Base-by-base conservation (phyloP, 2,797 vertebrate genomes). In the Borostomias antarcticus region DNA sequence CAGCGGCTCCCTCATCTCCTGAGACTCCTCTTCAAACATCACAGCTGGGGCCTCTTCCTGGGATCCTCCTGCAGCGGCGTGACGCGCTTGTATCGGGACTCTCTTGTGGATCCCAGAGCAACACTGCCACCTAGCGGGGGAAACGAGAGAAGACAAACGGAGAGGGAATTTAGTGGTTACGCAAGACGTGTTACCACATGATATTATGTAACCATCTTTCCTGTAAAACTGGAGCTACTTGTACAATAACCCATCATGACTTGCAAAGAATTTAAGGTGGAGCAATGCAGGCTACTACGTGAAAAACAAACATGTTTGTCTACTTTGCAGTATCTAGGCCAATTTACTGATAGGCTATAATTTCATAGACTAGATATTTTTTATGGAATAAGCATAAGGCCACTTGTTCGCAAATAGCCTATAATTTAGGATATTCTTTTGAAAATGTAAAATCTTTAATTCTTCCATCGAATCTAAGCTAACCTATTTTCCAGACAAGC, bases 131-230 rank as follows among this genome's bases (percentile, higher is more conserved):
- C 92, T 92, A 72, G 81, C 75, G 91, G 57, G 7, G 17, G n/a
- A 66, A 56, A 79, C 59, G 23, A 2, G 56, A 56, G 5, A 52
- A 35, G 45, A 30, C 7, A 17, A 59, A 37, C 62, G 21, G 23
- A 73, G 54, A 62, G 64, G 58, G 61, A 57, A 79, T 86, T 89
- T 80, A 72, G 68, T 63, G 69, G 86, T 93, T 93, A 93, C 15
- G 88, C 90, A 93, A 93, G 77, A 87, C 69, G 76, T 64, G 79
- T 93, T 92, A 91, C 89, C 84, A 88, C 92, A 92, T 85, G 82
- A 75, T 64, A 85, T 93, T 92, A 93, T 78, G 87, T 86, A 93
- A 93, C 81, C 83, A 79, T 86, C 80, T 78, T 82, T 85, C 67
- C 79, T 77, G 75, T 80, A 78, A 84, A 86, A 82, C 75, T 3